Base-by-base conservation (phyloP, 2,888 invertebrate species). In the Elgonia sp. region DNA sequence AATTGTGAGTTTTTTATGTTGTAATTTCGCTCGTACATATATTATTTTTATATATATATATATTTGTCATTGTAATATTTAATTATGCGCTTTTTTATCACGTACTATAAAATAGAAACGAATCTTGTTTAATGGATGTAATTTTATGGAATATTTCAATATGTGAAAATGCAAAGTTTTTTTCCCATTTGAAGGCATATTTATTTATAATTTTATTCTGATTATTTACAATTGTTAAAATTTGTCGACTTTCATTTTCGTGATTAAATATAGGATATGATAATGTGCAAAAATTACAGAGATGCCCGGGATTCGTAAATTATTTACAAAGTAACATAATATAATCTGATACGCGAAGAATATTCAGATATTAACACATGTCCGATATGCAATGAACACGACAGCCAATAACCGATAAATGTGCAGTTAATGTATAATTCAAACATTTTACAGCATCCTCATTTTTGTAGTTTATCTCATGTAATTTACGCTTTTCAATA, bases 1-100 rank as follows among this genome's bases (percentile, higher is more conserved):
- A n/a, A n/a, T n/a, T n/a, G n/a, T n/a, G n/a, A n/a, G n/a, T n/a
- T n/a, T n/a, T n/a, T n/a, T n/a, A n/a, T n/a, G n/a, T n/a, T n/a
- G n/a, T n/a, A n/a, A n/a, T n/a, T n/a, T n/a, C n/a, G n/a, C n/a
- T n/a, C n/a, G n/a, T n/a, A n/a, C n/a, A n/a, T n/a, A n/a, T n/a
- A n/a, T n/a, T n/a, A n/a, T n/a, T n/a, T n/a, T n/a, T n/a, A n/a
- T n/a, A n/a, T n/a, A n/a, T n/a, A n/a, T n/a, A 42, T 67, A 20
- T 42, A 20, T 67, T 67, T 67, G 42, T 46, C 46, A 67, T 67
- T 67, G 67, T 67, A 42, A 46, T 67, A n/a, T 67, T 42, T 9
- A 67, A 67, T 42, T 20, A 46, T 42, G 14, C 18, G 40, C 20
- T 42, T 67, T 40, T 67, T 40, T 50, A 16, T 20, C 42, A 67